These are phyloP conservation scores for Metaphire vulgaris DNA, from an alignment of 1,140 invertebrate genomes.

Conservation along the genomic window DNA sequence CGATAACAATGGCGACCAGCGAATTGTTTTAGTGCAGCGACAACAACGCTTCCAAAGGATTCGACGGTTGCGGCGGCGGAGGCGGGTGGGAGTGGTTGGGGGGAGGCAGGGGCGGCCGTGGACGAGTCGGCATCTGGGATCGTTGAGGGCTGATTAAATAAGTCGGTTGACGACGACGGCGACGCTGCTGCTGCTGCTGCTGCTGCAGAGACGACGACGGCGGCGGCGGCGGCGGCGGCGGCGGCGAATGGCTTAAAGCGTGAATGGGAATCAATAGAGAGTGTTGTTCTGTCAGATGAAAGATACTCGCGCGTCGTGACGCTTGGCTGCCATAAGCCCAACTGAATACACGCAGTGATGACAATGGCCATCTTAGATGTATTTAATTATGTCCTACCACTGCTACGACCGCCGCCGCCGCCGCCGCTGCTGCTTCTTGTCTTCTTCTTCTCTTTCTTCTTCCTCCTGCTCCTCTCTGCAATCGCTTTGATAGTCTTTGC, in stretches of 20 bases:
- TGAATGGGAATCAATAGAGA: background rate
- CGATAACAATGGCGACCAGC: background rate
- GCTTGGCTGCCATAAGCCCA: background rate
- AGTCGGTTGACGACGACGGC: background rate
- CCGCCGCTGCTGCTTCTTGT: background rate
- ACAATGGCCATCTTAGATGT: conserved; percentile 1
- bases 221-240: too few species aligned
- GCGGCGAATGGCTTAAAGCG: background rate
- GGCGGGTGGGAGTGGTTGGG: too few species aligned
- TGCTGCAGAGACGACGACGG: too few species aligned
- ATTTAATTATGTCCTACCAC: background rate
- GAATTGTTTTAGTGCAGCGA: background rate
- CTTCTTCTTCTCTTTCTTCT: background rate
- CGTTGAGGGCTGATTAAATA: background rate
- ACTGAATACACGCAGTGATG: background rate
- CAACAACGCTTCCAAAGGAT: too few species aligned
- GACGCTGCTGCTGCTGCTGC: too few species aligned
- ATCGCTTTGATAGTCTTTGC: background rate
- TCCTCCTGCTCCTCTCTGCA: background rate
- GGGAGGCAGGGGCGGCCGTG: background rate
- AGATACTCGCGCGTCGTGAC: too few species aligned
- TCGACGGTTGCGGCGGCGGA: too few species aligned
- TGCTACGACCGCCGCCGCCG: background rate
- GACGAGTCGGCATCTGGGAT: background rate
- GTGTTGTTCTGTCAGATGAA: background rate